phyloP scores from a whole-genome alignment of 2,797 vertebrate genomes.

The Neosilurus mollespiculum region DNA sequence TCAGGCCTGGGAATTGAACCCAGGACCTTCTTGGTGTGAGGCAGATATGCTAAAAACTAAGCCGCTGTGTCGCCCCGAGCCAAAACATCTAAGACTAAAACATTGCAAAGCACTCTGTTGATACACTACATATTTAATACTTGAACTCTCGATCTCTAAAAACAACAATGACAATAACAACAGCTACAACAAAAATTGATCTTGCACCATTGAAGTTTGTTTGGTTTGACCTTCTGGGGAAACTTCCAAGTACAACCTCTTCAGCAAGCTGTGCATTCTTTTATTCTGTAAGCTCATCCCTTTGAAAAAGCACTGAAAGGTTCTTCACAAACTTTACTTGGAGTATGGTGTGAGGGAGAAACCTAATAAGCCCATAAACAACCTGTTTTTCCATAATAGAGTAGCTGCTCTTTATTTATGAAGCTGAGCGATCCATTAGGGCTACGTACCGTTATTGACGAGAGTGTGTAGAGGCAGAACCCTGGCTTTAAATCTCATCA shows the following conservation, averaged over 20 bases:
- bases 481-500: constrained; percentile 73
- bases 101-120: neutral
- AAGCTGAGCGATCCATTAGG: neutral
- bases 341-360: neutral
- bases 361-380: neutral
- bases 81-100: neutral
- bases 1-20: too few species aligned
- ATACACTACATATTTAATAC: neutral
- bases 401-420: neutral
- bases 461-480: constrained; percentile 82
- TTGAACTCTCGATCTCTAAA: neutral
- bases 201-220: neutral
- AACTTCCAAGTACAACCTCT: neutral
- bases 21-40: too few species aligned
- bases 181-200: neutral
- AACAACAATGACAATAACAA: too few species aligned
- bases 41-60: too few species aligned
- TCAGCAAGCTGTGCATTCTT: neutral
- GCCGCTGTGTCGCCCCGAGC: too few species aligned
- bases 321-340: neutral
- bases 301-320: neutral
- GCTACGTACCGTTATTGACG: constrained; percentile 87
- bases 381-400: neutral
- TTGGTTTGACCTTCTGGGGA: neutral
- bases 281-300: neutral